phyloP scores from a whole-genome alignment of 2,113 vertebrate genomes.

The Prochilodus magdalenae region DNA sequence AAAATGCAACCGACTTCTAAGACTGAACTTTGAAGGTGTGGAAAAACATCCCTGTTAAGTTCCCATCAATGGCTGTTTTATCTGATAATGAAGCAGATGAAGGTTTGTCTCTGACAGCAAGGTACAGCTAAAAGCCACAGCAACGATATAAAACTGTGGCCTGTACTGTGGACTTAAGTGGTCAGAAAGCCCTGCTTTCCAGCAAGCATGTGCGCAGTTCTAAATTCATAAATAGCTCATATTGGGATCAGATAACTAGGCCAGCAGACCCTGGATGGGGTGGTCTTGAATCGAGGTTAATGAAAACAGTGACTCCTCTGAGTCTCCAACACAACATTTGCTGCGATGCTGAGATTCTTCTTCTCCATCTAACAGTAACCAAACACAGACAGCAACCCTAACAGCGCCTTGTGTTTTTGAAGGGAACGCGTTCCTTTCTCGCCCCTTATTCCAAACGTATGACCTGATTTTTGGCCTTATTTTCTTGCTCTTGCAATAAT shows the following conservation, averaged over 20 bases:
- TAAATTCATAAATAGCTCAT: slow-evolving; percentile 35
- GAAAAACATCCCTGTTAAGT: too few species aligned
- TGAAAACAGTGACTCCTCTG: slow-evolving; percentile 3
- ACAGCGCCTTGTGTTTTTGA: slow-evolving; percentile 22
- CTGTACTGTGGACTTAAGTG: neutral
- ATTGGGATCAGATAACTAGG: slow-evolving; percentile 26
- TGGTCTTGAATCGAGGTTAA: slow-evolving; percentile 35
- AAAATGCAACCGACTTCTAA: too few species aligned
- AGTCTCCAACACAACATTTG: neutral
- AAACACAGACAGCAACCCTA: neutral
- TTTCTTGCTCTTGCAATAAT: slow-evolving; percentile 71
- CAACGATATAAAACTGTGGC: neutral
- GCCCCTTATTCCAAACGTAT: slow-evolving; percentile 42
- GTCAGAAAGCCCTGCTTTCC: slow-evolving; percentile 2
- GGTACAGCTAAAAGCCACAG: neutral
- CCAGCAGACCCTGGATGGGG: slow-evolving; percentile 32
- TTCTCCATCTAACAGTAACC: neutral
- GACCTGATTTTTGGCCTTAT: slow-evolving; percentile 62
- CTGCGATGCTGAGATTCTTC: neutral
- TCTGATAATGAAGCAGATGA: too few species aligned
- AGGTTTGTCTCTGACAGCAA: too few species aligned
- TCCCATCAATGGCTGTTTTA: too few species aligned
- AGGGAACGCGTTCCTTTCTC: slow-evolving; percentile 15
- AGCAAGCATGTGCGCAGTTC: slow-evolving; percentile 23
- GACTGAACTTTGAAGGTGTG: too few species aligned